Percentiles rank a stretch among this genome's conserved stretches.
Evolutionary conservation across 2,113 vertebrate genomes (phyloP).

Genomic region (Callopanchax toddi): DNA sequence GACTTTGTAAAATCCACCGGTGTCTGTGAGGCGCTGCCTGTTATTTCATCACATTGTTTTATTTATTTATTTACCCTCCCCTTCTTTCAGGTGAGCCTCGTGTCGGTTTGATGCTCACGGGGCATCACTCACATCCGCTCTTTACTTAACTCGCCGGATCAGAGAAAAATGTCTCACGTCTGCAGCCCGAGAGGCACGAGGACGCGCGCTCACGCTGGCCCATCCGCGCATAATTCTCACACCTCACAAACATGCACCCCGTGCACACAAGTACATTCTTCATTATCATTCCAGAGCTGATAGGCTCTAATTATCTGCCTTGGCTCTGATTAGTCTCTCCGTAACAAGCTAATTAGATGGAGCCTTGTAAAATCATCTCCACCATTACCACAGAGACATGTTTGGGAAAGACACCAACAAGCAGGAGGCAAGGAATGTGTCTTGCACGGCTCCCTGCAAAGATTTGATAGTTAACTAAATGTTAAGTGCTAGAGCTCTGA

Average conservation of each 20-base stretch:
- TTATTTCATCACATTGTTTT: conserved; percentile 48
- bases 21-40: conserved; percentile 28
- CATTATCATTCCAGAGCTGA: conserved; percentile 76
- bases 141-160: conserved; percentile 33
- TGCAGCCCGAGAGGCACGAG: conserved; percentile 10
- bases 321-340: conserved; percentile 78
- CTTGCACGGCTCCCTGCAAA: conserved; percentile 40
- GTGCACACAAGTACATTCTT: conserved; percentile 48
- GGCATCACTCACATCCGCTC: conserved; percentile 34
- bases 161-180: conserved; percentile 23
- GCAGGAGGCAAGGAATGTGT: conserved; percentile 59
- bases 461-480: conserved; percentile 69
- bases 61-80: conserved; percentile 13
- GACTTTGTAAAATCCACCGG: conserved; percentile 42
- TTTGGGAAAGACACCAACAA: conserved; percentile 67
- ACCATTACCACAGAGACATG: conserved; percentile 73
- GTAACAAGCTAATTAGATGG: conserved; percentile 79
- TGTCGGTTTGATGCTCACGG: conserved; percentile 22
- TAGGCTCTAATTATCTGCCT: conserved; percentile 77
- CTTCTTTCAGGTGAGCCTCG: conserved; percentile 45
- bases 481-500: conserved; percentile 67
- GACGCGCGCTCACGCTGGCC: background rate
- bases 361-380: conserved; percentile 77
- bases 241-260: conserved; percentile 18
- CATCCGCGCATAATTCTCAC: background rate